Conservation (phyloP, 2,113 vertebrate genomes). For the Clarias magur region DNA sequence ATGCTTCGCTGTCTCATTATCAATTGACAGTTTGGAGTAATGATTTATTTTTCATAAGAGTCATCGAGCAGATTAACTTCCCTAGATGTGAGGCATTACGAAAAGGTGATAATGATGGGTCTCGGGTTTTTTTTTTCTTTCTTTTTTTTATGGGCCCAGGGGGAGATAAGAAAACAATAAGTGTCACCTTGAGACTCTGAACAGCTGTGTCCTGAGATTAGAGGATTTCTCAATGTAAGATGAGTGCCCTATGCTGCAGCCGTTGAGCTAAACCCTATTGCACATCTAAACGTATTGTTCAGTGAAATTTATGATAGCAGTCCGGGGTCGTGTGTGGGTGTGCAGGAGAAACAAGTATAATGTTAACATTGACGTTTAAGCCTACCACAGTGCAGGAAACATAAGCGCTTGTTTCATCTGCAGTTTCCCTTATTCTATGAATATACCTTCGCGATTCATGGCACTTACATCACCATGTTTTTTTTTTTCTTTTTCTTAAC, state of each 20-base stretch:
- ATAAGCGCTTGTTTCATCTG: conserved; percentile 17
- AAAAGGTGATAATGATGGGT: neutral
- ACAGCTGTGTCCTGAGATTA: conserved; percentile 2
- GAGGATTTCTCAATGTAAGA: conserved; percentile 3
- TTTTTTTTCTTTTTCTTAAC: conserved; percentile 6
- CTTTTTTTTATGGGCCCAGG: neutral
- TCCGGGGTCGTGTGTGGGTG: neutral
- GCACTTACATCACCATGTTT: conserved; percentile 12
- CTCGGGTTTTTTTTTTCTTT: neutral
- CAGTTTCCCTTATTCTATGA: conserved; percentile 29
- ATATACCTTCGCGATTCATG: neutral
- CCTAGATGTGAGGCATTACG: neutral
- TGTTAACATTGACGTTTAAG: conserved; percentile 19
- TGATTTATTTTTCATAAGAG: neutral
- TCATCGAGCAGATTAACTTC: neutral
- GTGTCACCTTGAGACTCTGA: conserved; percentile 12
- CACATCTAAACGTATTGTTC: neutral
- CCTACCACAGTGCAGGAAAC: conserved; percentile 8
- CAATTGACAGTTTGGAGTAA: neutral
- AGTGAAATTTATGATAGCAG: neutral
- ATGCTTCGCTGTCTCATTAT: neutral
- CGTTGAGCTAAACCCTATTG: neutral
- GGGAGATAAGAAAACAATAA: conserved; percentile 20
- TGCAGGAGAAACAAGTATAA: neutral
- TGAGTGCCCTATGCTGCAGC: neutral